Evolutionary conservation across 2,797 vertebrate species (phyloP).

Genomic region (Sebastes diaconus): DNA sequence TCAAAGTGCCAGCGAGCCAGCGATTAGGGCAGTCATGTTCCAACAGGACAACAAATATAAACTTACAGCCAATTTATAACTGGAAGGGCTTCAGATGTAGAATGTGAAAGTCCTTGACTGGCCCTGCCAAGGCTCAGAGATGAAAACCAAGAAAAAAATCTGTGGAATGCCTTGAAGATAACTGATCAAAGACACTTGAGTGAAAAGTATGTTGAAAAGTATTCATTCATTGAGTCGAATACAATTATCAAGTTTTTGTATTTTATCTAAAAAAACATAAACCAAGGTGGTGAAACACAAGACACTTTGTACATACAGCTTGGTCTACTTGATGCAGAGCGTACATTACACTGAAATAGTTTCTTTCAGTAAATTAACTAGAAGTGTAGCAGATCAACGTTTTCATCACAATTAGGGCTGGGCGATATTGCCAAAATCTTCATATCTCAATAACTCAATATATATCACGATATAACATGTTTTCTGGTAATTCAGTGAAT

Average conservation of each 20-base stretch:
- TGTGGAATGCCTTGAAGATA: constrained; percentile 60
- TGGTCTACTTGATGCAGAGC: neutral
- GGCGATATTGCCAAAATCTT: too few species aligned
- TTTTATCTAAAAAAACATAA: constrained; percentile 13
- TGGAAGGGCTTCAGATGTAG: constrained; percentile 40
- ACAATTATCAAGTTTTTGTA: constrained; percentile 7
- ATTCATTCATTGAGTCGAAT: neutral
- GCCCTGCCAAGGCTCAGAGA: constrained; percentile 36
- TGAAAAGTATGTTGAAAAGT: neutral
- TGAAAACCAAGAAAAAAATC: constrained; percentile 11
- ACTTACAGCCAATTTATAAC: constrained; percentile 35
- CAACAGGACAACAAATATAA: constrained; percentile 33
- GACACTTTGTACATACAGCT: constrained; percentile 3
- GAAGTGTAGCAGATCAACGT: neutral
- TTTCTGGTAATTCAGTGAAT: too few species aligned
- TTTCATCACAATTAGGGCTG: neutral
- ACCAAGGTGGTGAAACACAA: neutral
- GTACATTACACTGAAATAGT: neutral
- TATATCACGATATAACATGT: too few species aligned
- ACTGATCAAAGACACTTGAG: constrained; percentile 12
- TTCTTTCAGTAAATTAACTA: neutral
- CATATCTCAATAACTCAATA: too few species aligned
- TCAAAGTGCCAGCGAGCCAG: constrained; percentile 32
- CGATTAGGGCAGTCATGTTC: constrained; percentile 17
- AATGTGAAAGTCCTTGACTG: constrained; percentile 35